Base-by-base conservation (phyloP, 1,140 invertebrate species). In the Acyrthosiphon pisum region DNA sequence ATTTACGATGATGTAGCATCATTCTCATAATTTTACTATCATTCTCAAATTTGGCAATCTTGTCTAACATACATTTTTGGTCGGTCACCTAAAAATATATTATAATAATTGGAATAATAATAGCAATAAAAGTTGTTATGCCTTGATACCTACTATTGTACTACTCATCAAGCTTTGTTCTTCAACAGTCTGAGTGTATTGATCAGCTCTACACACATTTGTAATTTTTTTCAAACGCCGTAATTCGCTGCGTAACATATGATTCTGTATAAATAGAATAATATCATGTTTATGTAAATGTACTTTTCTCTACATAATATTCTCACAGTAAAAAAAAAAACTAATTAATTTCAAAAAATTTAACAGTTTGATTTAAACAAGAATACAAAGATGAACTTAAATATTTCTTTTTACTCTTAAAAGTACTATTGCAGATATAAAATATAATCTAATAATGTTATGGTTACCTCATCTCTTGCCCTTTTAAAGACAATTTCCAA, bases 1-100 rank as follows among this genome's bases (percentile, higher is more conserved):
- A 26, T 84, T 93, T 93, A 37, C 91, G 91, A 30, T 84, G 30
- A 84, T 93, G 91, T 30, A 93, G 22, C 81, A 93, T 93, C 53
- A 56, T 86, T 53, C 56, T 93, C 81, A 93, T 93, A 20, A 93
- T 11, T 20, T 41, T 26, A 41, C 84, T 93, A 41, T 93, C 81
- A 56, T 86, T 93, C 37, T 93, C 91, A 18, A 93, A n/a, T 86
- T 93, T 93, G 2, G 6, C 4, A 3, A 92, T 92, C 86, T 93
- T 93, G 41, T 84, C 81, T 14, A 26, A 44, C n/a, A 83, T 86
- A 30, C 23, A 86, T 56, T 53, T 84, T 20, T 84, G 44, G 0
- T 81, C 35, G 30, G 81, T 35, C 7, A 83, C 26, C 91, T 93
- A 53, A 50, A 84, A 41, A 14, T 86, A 84, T n/a, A 37, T 48